Evolutionary conservation across 2,888 invertebrate species (phyloP), one percentile per base, ranked within the genome.

Genomic region (Clostera curtula): DNA sequence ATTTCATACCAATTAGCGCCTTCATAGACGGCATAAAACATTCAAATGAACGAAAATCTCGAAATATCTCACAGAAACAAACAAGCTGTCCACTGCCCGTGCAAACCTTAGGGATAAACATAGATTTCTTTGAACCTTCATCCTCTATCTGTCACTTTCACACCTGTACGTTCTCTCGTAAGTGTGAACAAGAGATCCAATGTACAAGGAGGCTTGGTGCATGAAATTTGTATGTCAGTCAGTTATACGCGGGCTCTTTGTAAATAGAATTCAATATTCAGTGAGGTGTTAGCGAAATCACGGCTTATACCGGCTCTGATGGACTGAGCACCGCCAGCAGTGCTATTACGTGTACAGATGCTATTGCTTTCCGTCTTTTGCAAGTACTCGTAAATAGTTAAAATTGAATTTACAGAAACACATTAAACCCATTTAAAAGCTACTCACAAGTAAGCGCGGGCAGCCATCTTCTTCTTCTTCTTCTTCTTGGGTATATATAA

Each of bases 261-360:
- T 73, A 66, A 73, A 74, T 70, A 75, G 73, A 77, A 82, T 80
- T 76, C 73, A 75, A 79, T 79, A 82, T 79, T 76, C 76, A 76
- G 64, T 66, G 57, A 67, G 73, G 67, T 63, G 63, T 62, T 63
- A 49, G 40, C 59, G 58, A 77, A 82, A 82, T 82, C 82, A 69
- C 74, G 52, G 71, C n/a, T 61, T 66, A 65, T 63, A 60, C 58
- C 35, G 48, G 52, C 49, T 43, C 38, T 51, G 56, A 55, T 48
- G 67, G 69, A 66, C 64, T 53, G 39, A n/a, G 40, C 22, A 25
- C 37, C 38, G 25, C 27, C 43, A 43, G 11, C 14, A 36, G 28
- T 2, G 2, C 21, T 39, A 58, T 57, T 62, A 55, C 59, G 53
- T 62, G 23, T 56, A 3, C 11, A 24, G 5, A 28, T 34, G 10